phyloP scores from a whole-genome alignment of 1,140 invertebrate genomes.

The Drosophila ogumai region DNA sequence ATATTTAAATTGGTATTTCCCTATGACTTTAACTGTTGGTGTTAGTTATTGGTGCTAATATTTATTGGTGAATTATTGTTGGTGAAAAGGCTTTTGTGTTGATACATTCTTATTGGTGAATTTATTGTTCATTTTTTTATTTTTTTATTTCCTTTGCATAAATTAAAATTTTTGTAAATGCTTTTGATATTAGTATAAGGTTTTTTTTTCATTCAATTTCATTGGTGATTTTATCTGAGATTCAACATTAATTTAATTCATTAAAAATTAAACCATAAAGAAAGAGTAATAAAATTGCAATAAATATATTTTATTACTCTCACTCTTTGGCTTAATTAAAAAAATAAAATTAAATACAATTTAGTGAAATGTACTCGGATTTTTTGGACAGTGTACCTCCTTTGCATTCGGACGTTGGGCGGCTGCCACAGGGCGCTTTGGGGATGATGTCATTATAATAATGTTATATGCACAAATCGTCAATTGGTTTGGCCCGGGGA shows the following conservation, averaged over 20 bases:
- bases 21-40: not conserved
- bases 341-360: no score
- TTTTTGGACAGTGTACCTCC: conserved; percentile 2
- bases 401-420: conserved; percentile 24
- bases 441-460: conserved; percentile 70
- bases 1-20: not conserved
- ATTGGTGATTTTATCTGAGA: not conserved
- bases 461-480: conserved; percentile 66
- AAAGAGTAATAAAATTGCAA: no score
- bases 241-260: no score
- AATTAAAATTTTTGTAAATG: no score
- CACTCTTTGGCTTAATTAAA: not conserved
- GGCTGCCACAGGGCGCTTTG: conserved; percentile 14
- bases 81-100: no score
- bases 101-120: no score
- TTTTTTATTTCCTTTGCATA: no score
- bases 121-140: no score
- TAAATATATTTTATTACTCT: no score
- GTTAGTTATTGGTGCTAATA: not conserved
- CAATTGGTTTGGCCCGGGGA: conserved; percentile 52
- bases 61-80: not conserved
- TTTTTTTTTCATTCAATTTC: no score
- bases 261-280: no score
- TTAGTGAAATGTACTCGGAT: accelerated
- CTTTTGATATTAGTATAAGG: no score